Evolutionary conservation across 2,113 vertebrate genomes (phyloP), one percentile per base, ranked within the genome.

Genomic region (Bos indicus): DNA sequence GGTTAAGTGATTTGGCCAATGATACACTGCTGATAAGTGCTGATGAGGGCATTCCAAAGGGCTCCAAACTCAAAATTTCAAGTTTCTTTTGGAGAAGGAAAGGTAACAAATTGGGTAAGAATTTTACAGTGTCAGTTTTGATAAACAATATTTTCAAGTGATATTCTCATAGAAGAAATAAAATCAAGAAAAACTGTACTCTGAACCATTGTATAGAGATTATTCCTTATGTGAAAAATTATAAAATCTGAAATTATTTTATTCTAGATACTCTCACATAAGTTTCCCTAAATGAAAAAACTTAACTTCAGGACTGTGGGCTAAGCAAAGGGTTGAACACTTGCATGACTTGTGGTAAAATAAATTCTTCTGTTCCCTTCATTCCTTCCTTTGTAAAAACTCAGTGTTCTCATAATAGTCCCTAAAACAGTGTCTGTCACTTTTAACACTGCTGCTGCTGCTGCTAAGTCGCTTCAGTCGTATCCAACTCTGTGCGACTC

Each of bases 11-110:
- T 80, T 93, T 87, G 33, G 64, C 86, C 26, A 88, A 13, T 64
- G 48, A 94, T 78, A 88, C 25, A 92, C 40, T 78, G 92, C 78
- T 94, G 78, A 78, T 92, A 96, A 51, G n/a, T 59, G 28, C 77
- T 91, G 77, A 71, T 81, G 94, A 57, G 25, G 43, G 54, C 36
- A 91, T 93, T 95, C 36, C 40, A 82, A 64, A 30, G 33, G 62
- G 33, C 52, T 96, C 36, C 36, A 95, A 93, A 91, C 33, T 40
- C 67, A 93, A 90, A 36, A 77, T 96, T 59, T 95, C 51, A 84
- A 46, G 19, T 94, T 97, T 88, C 86, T 90, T 92, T 95, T 92
- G 94, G 89, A 95, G 33, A 25, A 94, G 16, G 59, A 82, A 97
- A 67, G 12, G n/a, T 56, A 81, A 90, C 9, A 80, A 16, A 74